A percentile compares a stretch with the other conserved stretches of the same genome.
These are phyloP conservation scores for Anguilla japonica DNA, from an alignment of 2,113 vertebrate species.

Conservation along the genomic window DNA sequence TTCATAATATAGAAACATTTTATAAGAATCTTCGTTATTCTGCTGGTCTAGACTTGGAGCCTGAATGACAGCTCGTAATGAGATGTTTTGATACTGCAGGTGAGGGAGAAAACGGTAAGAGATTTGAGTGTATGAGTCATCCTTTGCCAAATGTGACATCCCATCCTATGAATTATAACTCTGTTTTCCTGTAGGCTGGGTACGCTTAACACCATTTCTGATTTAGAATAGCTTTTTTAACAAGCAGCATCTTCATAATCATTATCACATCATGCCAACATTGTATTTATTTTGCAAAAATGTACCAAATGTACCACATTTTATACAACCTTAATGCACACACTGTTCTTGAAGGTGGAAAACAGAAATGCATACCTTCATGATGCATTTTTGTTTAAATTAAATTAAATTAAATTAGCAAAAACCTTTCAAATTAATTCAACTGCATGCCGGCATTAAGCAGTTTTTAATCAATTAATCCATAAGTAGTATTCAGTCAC, in stretches of 20 bases:
- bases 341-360: neutral
- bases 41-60: conserved; percentile 53
- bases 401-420: too few species aligned
- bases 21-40: conserved; percentile 44
- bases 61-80: conserved; percentile 65
- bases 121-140: conserved; percentile 71
- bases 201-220: conserved; percentile 22
- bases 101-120: conserved; percentile 59
- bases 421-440: neutral
- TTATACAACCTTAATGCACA: neutral
- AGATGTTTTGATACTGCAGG: conserved; percentile 69
- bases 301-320: neutral
- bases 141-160: conserved; percentile 44
- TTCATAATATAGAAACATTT: conserved; percentile 41
- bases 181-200: conserved; percentile 37
- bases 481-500: neutral
- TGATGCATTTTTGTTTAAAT: too few species aligned
- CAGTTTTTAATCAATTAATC: neutral
- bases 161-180: conserved; percentile 55
- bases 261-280: neutral
- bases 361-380: too few species aligned
- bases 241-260: neutral
- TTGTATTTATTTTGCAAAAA: neutral
- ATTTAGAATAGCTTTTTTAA: conserved; percentile 4
- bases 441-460: neutral